Evolutionary conservation across 2,113 vertebrate genomes (phyloP), one percentile per base, ranked within the genome.

Genomic region (Isichthys henryi): DNA sequence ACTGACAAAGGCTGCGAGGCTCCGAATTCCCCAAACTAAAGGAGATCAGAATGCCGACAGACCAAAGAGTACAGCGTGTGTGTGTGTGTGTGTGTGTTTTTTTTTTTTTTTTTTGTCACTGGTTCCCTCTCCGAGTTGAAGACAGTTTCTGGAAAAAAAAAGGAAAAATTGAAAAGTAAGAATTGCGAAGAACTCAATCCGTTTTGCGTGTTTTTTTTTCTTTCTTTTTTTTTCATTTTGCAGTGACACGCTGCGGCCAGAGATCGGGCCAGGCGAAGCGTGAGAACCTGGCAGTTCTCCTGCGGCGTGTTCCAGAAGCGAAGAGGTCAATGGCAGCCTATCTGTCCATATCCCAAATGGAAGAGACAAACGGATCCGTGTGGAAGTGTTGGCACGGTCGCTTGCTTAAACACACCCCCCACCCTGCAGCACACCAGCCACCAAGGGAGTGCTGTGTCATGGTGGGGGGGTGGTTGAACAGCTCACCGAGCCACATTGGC

Each of bases 221-320:
- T 53, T 19, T 53, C 2, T 21, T 21, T 56, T 62, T 66, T 66
- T 66, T 27, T 1, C 7, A 6, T 23, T 66, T 11, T 83, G 50
- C 49, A 70, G 27, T 45, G 85, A 87, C 49, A 46, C 66, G 52
- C 84, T 91, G 53, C 74, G 52, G 74, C 43, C 50, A 45, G 86
- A 89, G 74, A 85, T 77, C 8, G 31, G 53, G n/a, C 35, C 23
- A 62, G 90, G 0, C 77, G 45, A 92, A 90, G 92, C 93, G 92
- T 94, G 92, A 94, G 93, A 94, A 94, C 92, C 94, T 94, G 93
- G 94, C 94, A 92, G 80, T 52, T 39, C 91, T 91, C 91, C 91
- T 93, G 92, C 88, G 7, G 87, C 91, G 89, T 91, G 89, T 90
- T 94, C 91, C 92, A 92, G 91, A 91, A 92, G 92, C 92, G 94